Percentiles rank a stretch among this genome's conserved stretches.
These are phyloP conservation scores for Papio anubis DNA, from an alignment of 2,113 vertebrate species.

Conservation along the genomic window DNA sequence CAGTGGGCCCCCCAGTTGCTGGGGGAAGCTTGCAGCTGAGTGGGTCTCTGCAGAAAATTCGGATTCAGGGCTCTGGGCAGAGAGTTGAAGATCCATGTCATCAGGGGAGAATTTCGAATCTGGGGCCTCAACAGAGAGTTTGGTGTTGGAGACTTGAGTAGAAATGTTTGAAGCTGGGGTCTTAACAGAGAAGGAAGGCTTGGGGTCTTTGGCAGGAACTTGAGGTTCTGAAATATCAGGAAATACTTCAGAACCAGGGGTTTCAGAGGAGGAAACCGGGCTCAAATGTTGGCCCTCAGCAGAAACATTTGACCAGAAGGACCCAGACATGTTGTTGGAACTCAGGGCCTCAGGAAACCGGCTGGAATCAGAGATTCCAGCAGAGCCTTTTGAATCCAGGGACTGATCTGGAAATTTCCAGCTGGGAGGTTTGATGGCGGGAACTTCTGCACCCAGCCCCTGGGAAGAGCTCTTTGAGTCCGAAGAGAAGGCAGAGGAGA, in stretches of 20 bases:
- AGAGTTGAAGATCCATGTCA: not conserved
- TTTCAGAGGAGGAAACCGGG: not conserved
- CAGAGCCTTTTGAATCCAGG: not conserved
- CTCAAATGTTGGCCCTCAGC: not conserved
- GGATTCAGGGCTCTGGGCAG: not conserved
- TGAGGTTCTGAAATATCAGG: not conserved
- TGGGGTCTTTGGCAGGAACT: not conserved
- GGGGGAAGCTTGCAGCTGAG: not conserved
- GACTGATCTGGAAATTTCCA: not conserved
- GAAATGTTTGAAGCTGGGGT: not conserved
- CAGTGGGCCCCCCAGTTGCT: slow-evolving; percentile 26
- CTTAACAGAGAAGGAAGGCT: not conserved
- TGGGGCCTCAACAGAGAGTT: not conserved
- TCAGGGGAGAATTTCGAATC: not conserved
- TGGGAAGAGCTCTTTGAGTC: not conserved
- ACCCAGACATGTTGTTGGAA: not conserved
- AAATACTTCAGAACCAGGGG: not conserved
- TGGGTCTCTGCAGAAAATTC: not conserved
- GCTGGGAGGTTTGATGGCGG: not conserved
- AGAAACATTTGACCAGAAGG: not conserved
- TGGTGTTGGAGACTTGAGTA: not conserved
- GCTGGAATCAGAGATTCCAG: not conserved
- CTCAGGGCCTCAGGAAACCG: not conserved
- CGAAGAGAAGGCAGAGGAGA: not conserved
- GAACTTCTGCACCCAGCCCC: not conserved